A percentile compares a stretch with the other conserved stretches of the same genome.
Conservation (phyloP, 2,113 vertebrate species). For the Sprattus sprattus region DNA sequence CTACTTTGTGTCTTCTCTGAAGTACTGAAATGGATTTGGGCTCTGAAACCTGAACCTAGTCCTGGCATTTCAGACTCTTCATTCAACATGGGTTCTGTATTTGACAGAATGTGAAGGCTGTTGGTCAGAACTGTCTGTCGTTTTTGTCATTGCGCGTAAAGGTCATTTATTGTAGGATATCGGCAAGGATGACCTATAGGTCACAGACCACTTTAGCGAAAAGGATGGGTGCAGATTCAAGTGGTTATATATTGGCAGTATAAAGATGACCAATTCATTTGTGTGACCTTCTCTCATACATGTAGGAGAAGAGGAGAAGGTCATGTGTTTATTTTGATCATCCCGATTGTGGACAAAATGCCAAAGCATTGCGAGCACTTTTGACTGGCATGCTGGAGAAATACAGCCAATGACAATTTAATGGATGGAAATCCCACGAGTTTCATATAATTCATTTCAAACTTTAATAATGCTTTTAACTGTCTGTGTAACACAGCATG, state of each 20-base stretch:
- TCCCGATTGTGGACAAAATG: not conserved
- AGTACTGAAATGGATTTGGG: too few relatives aligned
- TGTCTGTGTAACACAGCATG: not conserved
- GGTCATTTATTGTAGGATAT: conserved; percentile 8
- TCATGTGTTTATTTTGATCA: not conserved
- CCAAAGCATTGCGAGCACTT: not conserved
- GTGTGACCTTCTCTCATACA: not conserved
- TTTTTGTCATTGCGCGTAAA: not conserved
- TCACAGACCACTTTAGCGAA: not conserved
- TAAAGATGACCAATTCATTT: conserved; percentile 15
- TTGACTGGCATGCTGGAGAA: not conserved
- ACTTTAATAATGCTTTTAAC: not conserved
- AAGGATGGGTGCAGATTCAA: not conserved
- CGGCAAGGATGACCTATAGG: not conserved
- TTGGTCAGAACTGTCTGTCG: not conserved
- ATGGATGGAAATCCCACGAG: not conserved
- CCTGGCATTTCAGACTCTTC: not conserved
- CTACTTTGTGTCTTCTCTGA: too few relatives aligned
- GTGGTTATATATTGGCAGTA: not conserved
- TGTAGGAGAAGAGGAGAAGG: not conserved
- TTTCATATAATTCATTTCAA: not conserved
- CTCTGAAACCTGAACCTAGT: not conserved
- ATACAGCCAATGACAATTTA: not conserved
- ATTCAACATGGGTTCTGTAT: not conserved
- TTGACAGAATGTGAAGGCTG: not conserved